Percentiles rank a stretch among this genome's conserved stretches.
Conservation (phyloP, 2,113 vertebrate species). For the Nibea coibor region DNA sequence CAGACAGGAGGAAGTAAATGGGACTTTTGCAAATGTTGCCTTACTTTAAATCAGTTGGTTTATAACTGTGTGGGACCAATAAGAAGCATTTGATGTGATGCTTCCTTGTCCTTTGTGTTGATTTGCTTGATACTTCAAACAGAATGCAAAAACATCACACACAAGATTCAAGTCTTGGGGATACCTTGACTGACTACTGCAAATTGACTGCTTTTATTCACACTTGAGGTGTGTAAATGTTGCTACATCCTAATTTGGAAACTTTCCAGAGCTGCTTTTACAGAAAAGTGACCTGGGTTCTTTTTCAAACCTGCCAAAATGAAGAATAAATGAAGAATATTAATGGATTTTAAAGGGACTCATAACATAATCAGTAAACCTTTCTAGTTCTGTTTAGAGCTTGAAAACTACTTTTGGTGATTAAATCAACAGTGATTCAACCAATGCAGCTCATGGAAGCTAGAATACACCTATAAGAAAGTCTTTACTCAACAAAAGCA, state of each 20-base stretch:
- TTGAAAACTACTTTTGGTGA: not conserved
- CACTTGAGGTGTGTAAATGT: not conserved
- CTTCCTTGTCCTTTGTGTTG: not conserved
- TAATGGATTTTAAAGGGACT: not conserved
- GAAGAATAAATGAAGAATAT: not conserved
- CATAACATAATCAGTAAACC: constrained; percentile 4
- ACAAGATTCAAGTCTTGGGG: not conserved
- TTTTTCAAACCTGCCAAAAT: constrained; percentile 21
- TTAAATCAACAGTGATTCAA: not conserved
- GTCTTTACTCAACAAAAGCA: not conserved
- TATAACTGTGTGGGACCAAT: not conserved
- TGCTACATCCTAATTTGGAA: not conserved
- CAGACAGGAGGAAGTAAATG: not conserved
- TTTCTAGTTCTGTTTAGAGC: not conserved
- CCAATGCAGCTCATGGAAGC: not conserved
- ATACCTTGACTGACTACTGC: not conserved
- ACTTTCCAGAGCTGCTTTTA: not conserved
- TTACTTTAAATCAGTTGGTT: not conserved
- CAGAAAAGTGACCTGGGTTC: not conserved
- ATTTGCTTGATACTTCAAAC: not conserved
- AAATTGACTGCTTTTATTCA: not conserved
- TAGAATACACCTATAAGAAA: not conserved
- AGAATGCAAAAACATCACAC: not conserved
- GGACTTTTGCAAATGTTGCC: not conserved
- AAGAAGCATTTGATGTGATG: not conserved